Percentiles rank a stretch among this genome's conserved stretches.
Conservation (phyloP, 2,888 invertebrate species). For the Spatulosminthurus flaviceps region DNA sequence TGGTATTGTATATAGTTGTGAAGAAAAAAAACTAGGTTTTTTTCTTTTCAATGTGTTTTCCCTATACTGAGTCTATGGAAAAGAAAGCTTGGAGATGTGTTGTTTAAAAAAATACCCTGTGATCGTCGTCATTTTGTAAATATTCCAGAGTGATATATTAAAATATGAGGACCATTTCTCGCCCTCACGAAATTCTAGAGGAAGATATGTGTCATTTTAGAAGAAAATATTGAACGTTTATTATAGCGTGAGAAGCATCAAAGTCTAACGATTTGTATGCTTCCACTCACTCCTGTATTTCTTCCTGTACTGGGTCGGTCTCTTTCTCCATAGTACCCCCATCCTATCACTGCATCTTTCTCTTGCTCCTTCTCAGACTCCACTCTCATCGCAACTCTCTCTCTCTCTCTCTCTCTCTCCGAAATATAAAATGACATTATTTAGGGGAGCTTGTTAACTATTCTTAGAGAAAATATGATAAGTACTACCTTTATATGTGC, state of each 20-base stretch:
- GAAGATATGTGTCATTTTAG: neutral
- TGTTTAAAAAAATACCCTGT: no score
- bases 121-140: neutral
- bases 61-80: no score
- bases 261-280: neutral
- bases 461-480: no score
- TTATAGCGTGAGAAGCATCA: neutral
- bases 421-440: neutral
- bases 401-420: neutral
- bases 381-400: no score
- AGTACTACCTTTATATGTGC: no score
- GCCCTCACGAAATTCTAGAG: neutral
- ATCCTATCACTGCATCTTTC: neutral
- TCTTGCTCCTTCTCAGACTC: no score
- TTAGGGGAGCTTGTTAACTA: neutral
- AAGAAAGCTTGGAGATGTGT: no score
- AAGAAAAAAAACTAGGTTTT: neutral
- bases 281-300: no score
- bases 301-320: no score
- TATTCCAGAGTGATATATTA: neutral
- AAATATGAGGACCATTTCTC: neutral
- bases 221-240: conserved; percentile 13
- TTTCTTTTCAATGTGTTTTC: no score
- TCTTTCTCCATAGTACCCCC: no score
- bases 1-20: neutral